Conservation (phyloP, 2,797 vertebrate genomes). For the Catharus ustulatus region DNA sequence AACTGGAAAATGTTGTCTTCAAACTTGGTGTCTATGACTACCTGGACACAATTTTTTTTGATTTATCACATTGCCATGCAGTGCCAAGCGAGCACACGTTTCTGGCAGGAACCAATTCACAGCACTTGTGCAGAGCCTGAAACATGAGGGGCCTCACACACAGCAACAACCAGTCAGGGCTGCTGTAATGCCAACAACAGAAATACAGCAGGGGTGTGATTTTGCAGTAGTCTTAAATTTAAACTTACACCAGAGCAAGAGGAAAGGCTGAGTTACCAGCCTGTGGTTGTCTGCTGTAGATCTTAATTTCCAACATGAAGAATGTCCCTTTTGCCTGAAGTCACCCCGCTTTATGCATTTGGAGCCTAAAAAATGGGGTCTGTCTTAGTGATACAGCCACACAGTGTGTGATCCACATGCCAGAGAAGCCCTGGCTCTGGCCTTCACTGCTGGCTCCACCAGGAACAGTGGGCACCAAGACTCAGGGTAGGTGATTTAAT, state of each 20-base stretch:
- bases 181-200: not conserved
- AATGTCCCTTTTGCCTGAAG: not conserved
- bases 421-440: not conserved
- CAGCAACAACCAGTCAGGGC: not conserved
- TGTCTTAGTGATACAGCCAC: not conserved
- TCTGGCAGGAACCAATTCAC: not conserved
- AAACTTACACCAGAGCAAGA: not conserved
- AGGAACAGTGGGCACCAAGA: not conserved
- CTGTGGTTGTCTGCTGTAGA: not conserved
- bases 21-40: not conserved
- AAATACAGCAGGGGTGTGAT: not conserved
- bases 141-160: not conserved
- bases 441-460: not conserved
- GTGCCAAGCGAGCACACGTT: accelerated
- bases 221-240: not conserved
- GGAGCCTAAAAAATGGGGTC: not conserved
- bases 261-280: not conserved
- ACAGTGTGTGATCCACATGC: accelerated
- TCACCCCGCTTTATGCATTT: not conserved
- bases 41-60: not conserved
- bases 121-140: not conserved
- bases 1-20: not conserved
- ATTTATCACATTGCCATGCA: not conserved
- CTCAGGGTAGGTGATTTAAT: not conserved
- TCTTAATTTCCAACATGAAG: not conserved